Percentiles rank a stretch among this genome's conserved stretches.
These are phyloP conservation scores for Leuciscus waleckii DNA, from an alignment of 2,797 vertebrate genomes.

Conservation along the genomic window DNA sequence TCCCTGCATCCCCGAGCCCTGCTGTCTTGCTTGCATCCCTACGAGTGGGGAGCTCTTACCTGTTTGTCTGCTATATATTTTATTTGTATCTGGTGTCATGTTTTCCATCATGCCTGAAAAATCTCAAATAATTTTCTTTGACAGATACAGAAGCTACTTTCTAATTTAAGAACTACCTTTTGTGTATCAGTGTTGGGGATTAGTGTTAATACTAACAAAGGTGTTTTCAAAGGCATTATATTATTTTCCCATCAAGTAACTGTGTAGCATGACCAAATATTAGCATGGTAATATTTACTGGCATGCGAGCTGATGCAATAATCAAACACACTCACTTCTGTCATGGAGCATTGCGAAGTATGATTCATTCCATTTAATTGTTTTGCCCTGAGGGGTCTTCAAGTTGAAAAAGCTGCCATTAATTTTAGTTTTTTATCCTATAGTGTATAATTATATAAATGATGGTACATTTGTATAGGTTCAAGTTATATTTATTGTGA, in stretches of 20 bases:
- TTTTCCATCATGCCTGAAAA: not conserved
- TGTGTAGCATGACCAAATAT: not conserved
- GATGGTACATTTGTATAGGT: no score
- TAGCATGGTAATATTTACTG: not conserved
- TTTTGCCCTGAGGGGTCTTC: not conserved
- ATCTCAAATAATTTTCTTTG: not conserved
- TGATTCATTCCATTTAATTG: not conserved
- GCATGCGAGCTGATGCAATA: not conserved
- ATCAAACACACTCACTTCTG: not conserved
- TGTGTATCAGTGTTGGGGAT: not conserved
- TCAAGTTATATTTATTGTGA: not conserved
- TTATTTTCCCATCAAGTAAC: not conserved
- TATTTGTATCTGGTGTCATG: not conserved
- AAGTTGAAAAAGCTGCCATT: not conserved
- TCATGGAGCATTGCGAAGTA: not conserved
- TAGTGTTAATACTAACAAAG: not conserved
- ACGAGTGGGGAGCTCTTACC: not conserved
- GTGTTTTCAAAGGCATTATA: not conserved
- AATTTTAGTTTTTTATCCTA: not conserved
- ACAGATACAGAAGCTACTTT: not conserved
- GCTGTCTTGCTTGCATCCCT: not conserved
- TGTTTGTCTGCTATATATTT: not conserved
- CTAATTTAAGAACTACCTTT: not conserved
- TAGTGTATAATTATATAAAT: not conserved
- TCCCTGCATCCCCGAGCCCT: constrained; percentile 28